Base-by-base conservation (phyloP, 2,797 vertebrate species). In the Anguilla pacifica region DNA sequence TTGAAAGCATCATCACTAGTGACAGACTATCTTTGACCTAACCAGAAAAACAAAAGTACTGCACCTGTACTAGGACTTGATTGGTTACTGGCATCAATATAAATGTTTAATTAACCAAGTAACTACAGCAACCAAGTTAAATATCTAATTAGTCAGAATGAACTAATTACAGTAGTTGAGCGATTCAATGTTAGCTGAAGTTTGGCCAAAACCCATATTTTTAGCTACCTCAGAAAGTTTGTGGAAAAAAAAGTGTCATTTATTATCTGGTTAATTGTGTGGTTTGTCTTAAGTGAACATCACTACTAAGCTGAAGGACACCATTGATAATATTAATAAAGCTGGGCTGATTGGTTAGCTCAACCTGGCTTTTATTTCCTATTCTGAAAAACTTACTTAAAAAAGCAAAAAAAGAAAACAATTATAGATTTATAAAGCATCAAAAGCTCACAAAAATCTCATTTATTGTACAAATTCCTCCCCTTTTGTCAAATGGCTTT, bases 381-480 rank as follows among this genome's bases (percentile, higher is more conserved):
- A 25, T 51, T 82, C 25, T 17, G 13, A 49, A 82, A 82, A 19
- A 82, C 10, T 49, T 82, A 82, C 79, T 82, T 49, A 82, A 82
- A 82, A 81, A 22, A 79, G 17, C 25, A 79, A 17, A 43, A 43
- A 79, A 79, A 43, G 5, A 43, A 46, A 19, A 19, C 35, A 82
- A 49, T 82, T 82, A 82, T 25, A 82, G 46, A 82, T 79, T 46
- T 46, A 77, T 77, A 77, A 70, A 77, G 19, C 46, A 82, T 82
- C 10, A 51, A 82, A 82, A 82, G 79, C 46, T 82, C 43, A 82
- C 79, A 82, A 87, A 87, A 83, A 87, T 83, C 17, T 67, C 43
- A 43, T 87, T 87, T 87, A 83, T 83, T 87, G 55, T 2, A 77
- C 67, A 86, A 72, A 83, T 85, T 59, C 84, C 84, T 59, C 77